Conservation (phyloP, 1,140 invertebrate genomes). For the Camponotus floridanus region DNA sequence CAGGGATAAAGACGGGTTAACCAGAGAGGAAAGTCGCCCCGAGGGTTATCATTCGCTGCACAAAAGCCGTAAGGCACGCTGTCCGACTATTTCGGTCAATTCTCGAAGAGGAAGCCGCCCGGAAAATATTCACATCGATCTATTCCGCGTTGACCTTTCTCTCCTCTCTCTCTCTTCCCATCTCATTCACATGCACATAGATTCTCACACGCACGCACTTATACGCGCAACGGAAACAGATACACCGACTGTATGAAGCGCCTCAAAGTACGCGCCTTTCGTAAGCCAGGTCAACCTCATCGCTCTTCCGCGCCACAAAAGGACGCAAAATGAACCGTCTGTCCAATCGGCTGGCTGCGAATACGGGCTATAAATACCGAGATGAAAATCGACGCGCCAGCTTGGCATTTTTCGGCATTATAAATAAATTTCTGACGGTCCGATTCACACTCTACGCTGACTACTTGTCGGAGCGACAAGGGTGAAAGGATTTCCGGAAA, state of each 20-base stretch:
- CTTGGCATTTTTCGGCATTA: conserved; percentile 58
- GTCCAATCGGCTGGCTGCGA: conserved; percentile 42
- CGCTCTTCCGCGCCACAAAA: conserved; percentile 62
- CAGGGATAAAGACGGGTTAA: conserved; percentile 8
- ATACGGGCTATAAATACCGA: conserved; percentile 64
- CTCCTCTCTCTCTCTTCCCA: conserved; percentile 19
- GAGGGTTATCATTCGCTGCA: conserved; percentile 66
- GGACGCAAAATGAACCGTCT: conserved; percentile 61
- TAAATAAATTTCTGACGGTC: conserved; percentile 59
- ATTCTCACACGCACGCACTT: neutral
- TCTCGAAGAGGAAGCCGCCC: conserved; percentile 70
- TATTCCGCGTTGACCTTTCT: conserved; percentile 61
- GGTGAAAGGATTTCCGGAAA: conserved; percentile 9
- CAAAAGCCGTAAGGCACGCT: conserved; percentile 74
- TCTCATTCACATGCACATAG: neutral
- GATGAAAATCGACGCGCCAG: neutral
- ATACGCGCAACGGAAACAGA: conserved; percentile 22
- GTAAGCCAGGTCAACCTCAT: conserved; percentile 65
- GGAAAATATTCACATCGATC: conserved; percentile 80
- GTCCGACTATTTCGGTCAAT: conserved; percentile 77
- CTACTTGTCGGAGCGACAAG: neutral
- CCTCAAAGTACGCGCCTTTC: conserved; percentile 74
- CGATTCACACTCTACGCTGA: neutral
- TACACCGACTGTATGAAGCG: conserved; percentile 58
- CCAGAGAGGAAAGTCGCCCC: conserved; percentile 28